A percentile compares a stretch with the other conserved stretches of the same genome.
Conservation (phyloP, 1,140 invertebrate genomes). For the Rhopalosiphum padi region DNA sequence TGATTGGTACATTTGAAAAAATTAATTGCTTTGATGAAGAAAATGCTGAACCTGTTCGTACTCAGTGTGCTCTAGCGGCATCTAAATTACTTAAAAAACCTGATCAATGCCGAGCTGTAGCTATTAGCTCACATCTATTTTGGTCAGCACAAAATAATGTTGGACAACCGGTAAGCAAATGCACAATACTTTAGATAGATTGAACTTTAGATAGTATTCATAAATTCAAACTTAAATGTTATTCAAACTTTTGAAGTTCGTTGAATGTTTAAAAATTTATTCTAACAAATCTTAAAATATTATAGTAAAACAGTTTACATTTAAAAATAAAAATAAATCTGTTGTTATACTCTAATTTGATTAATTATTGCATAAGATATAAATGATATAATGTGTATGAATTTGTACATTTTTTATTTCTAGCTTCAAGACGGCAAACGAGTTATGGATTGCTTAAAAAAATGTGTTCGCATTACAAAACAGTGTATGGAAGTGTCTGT, state of each 20-base stretch:
- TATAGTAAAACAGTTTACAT: no score
- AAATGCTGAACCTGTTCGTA: slow-evolving; percentile 94
- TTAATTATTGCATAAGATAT: neutral
- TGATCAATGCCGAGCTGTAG: slow-evolving; percentile 93
- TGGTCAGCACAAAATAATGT: slow-evolving; percentile 89
- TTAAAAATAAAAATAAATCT: neutral
- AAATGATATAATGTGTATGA: neutral
- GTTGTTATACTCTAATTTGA: neutral
- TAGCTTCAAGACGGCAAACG: slow-evolving; percentile 88
- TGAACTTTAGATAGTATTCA: neutral
- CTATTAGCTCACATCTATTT: slow-evolving; percentile 92
- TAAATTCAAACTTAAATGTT: neutral
- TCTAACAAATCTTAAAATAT: no score
- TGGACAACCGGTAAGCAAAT: slow-evolving; percentile 71
- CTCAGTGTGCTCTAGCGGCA: slow-evolving; percentile 91
- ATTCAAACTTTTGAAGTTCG: neutral
- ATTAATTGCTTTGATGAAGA: slow-evolving; percentile 94
- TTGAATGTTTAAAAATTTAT: neutral
- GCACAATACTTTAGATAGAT: neutral
- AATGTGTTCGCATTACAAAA: slow-evolving; percentile 91
- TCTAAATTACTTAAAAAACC: slow-evolving; percentile 97
- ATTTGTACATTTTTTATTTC: slow-evolving; percentile 28
- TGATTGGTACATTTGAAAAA: slow-evolving; percentile 95
- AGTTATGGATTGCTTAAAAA: slow-evolving; percentile 95
- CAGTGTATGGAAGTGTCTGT: slow-evolving; percentile 98